Evolutionary conservation across 2,888 invertebrate species (phyloP), one percentile per base, ranked within the genome.

Genomic region (Yponomeuta malinellus): DNA sequence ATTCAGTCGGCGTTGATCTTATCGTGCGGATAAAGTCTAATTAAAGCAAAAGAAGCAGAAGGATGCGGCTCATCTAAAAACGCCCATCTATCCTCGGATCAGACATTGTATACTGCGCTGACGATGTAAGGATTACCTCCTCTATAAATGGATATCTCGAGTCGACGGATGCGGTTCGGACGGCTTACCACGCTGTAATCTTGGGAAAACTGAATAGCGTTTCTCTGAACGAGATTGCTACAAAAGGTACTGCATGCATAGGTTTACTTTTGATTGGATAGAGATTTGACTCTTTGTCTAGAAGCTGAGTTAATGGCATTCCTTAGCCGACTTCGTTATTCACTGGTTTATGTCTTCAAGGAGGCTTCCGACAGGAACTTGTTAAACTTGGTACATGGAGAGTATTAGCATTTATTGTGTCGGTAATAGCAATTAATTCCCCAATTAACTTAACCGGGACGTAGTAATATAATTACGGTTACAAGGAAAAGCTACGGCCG

Each of bases 81-180:
- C 78, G 78, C 75, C 75, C 77, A 76, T 78, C 75, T 77, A 79
- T 77, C 79, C 73, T 74, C 73, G 70, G 77, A 81, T 78, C 78
- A 77, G 76, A 75, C 76, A 68, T 63, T 71, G 71, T 72, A 74
- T 71, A 74, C 76, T 78, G 72, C 75, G 75, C 76, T 77, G 81
- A 79, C 78, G 77, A 76, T 69, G 71, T 74, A 74, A 74, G 79
- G 82, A 82, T 82, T 83, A 82, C 75, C 78, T 78, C 73, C 43
- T 75, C 81, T 82, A 82, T 81, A 81, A 82, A 81, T 78, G 81
- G 82, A 78, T 78, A 76, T 77, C 77, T 77, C 75, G 69, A 69
- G 52, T 59, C 52, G 52, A 68, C 31, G 37, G 66, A 15, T 23
- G 63, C 59, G 65, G 12, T 37, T 59, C 31, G 52, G 64, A 66